phyloP scores from a whole-genome alignment of 2,797 vertebrate species.

The Acanthiza pusilla region DNA sequence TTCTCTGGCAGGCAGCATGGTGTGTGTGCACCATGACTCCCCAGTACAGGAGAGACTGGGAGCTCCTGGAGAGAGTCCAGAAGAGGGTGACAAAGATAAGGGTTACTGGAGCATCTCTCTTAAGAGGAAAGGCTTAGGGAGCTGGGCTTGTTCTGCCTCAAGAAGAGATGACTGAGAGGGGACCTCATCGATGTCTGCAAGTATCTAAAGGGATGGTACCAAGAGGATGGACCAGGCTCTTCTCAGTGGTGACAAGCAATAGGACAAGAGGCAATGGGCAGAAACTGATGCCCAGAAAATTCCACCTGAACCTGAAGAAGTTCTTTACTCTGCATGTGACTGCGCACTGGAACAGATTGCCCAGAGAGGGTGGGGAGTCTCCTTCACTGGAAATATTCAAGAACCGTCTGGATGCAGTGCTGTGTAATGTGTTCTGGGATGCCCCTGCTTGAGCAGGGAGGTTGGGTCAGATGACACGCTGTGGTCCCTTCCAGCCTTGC shows the following conservation, averaged over 20 bases:
- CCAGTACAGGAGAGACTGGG: not conserved
- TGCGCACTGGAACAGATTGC: not conserved
- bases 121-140: not conserved
- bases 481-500: not conserved
- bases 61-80: not conserved
- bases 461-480: not conserved
- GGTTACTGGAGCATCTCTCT: not conserved
- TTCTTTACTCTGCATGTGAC: not conserved
- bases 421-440: not conserved
- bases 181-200: too few relatives aligned
- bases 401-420: not conserved
- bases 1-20: not conserved
- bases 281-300: too few relatives aligned
- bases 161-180: not conserved
- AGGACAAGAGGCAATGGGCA: not conserved
- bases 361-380: not conserved
- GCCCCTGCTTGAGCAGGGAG: not conserved
- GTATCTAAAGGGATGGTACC: not conserved
- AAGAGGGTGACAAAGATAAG: not conserved
- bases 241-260: not conserved
- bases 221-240: not conserved
- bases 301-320: not conserved
- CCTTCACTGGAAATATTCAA: not conserved
- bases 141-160: fast-evolving
- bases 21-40: not conserved